phyloP scores from a whole-genome alignment of 2,888 invertebrate genomes.

The Neria commutata region DNA sequence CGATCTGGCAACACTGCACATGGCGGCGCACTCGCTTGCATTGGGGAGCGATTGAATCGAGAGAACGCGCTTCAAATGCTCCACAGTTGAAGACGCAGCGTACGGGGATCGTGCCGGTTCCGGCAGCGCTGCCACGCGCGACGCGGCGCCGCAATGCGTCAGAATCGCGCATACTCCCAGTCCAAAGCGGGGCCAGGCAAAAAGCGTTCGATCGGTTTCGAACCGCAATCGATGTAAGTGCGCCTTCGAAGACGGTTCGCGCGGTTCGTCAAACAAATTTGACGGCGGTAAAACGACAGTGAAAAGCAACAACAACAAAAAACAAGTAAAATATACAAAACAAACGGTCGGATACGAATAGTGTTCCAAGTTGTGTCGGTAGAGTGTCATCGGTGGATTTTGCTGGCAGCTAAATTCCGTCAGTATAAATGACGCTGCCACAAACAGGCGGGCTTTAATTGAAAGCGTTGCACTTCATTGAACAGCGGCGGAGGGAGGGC shows the following conservation, averaged over 20 bases:
- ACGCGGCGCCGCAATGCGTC: conserved; percentile 43
- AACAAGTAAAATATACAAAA: background rate
- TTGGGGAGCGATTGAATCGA: too few relatives aligned
- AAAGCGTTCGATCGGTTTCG: conserved; percentile 35
- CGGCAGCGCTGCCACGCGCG: background rate
- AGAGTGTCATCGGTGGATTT: background rate
- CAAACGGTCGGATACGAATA: background rate
- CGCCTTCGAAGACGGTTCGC: conserved; percentile 25
- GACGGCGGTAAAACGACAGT: background rate
- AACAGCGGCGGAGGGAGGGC: conserved; percentile 17
- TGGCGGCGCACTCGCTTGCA: too few relatives aligned
- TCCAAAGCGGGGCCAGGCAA: too few relatives aligned
- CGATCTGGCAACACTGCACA: too few relatives aligned
- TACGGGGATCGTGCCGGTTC: too few relatives aligned
- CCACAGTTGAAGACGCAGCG: too few relatives aligned
- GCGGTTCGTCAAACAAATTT: background rate
- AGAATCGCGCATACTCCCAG: conserved; percentile 12
- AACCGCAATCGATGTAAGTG: conserved; percentile 40
- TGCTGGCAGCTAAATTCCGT: background rate
- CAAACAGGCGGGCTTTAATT: conserved; percentile 26
- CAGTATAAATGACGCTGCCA: background rate
- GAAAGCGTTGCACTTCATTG: conserved; percentile 37
- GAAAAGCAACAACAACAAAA: background rate
- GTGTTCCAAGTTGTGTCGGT: too few relatives aligned
- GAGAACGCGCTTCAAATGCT: too few relatives aligned